phyloP scores from a whole-genome alignment of 2,113 vertebrate genomes.

The Gracilinanus agilis region DNA sequence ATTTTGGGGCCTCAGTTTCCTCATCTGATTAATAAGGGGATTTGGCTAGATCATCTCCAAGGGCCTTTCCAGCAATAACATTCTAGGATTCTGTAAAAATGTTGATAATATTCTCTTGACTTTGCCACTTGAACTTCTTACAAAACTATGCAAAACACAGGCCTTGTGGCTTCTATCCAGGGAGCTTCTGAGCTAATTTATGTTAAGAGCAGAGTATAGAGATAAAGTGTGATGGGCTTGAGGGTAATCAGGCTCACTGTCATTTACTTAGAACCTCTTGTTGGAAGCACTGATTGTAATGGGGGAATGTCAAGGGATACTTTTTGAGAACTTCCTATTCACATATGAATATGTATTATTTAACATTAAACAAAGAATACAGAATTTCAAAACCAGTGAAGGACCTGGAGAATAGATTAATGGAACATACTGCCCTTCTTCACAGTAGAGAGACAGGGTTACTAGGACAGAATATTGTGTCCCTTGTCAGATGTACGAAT shows the following conservation, averaged over 20 bases:
- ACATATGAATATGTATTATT: neutral
- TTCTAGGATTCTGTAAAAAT: conserved; percentile 14
- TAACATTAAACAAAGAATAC: neutral
- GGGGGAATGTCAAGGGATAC: neutral
- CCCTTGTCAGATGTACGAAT: neutral
- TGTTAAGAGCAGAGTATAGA: conserved; percentile 33
- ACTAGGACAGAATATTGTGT: neutral
- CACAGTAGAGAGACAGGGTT: neutral
- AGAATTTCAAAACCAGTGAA: neutral
- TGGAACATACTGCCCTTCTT: neutral
- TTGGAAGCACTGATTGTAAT: neutral
- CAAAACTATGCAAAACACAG: neutral
- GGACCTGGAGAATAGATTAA: neutral
- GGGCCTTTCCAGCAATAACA: neutral
- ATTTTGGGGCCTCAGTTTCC: conserved; percentile 10
- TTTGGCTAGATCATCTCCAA: conserved; percentile 10
- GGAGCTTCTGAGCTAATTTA: conserved; percentile 34
- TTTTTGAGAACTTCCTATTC: neutral
- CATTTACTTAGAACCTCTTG: neutral
- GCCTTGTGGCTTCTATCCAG: neutral
- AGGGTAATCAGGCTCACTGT: neutral
- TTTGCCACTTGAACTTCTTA: conserved; percentile 17
- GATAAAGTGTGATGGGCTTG: neutral
- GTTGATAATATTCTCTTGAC: conserved; percentile 32
- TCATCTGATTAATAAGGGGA: conserved; percentile 4